phyloP scores from a whole-genome alignment of 2,113 vertebrate species.

The Herpetotheres cachinnans region DNA sequence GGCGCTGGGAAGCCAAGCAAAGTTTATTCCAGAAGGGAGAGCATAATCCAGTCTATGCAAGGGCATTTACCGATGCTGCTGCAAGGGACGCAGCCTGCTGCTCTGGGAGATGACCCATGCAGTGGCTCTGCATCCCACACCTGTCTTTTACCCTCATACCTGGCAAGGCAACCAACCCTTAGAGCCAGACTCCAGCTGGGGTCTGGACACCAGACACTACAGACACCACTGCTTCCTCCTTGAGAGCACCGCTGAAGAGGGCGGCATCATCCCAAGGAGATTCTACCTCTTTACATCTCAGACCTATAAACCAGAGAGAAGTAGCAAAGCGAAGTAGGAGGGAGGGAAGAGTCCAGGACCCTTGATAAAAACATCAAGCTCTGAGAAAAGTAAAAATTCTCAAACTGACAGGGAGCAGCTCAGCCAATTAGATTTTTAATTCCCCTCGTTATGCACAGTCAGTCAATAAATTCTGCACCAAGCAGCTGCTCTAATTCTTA shows the following conservation, averaged over 20 bases:
- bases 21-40: neutral
- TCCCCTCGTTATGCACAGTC: slow-evolving; percentile 64
- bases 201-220: neutral
- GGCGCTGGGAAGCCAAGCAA: neutral
- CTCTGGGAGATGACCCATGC: neutral
- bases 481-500: slow-evolving; percentile 70
- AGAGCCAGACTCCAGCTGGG: neutral
- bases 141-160: neutral
- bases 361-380: neutral
- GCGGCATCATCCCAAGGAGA: neutral
- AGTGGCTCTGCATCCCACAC: neutral
- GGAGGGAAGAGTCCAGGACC: neutral
- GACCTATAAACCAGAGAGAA: neutral
- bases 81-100: neutral
- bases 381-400: neutral
- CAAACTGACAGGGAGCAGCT: slow-evolving; percentile 8
- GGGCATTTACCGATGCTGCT: neutral
- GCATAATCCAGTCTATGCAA: accelerated
- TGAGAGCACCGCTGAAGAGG: accelerated
- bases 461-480: slow-evolving; percentile 71
- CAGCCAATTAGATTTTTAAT: slow-evolving; percentile 64
- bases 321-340: neutral
- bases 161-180: no score
- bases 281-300: neutral
- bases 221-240: neutral